phyloP scores from a whole-genome alignment of 2,113 vertebrate genomes.

The Triplophysa rosa region DNA sequence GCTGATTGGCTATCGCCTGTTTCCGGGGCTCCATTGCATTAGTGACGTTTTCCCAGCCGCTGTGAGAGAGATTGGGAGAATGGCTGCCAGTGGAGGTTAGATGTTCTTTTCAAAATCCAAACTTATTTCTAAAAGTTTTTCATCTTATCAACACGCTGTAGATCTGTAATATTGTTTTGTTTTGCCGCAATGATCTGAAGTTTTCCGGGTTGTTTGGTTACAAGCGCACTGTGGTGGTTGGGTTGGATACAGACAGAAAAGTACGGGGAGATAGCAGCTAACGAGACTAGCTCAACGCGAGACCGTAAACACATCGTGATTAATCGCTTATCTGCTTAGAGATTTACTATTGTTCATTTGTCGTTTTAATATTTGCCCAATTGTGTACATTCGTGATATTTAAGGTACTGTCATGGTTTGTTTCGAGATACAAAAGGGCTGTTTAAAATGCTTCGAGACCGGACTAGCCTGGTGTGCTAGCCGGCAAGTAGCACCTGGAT shows the following conservation, averaged over 20 bases:
- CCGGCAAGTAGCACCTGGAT: slow-evolving; percentile 34
- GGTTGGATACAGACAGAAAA: slow-evolving; percentile 29
- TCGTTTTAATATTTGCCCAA: not conserved
- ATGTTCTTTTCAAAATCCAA: slow-evolving; percentile 58
- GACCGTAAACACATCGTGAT: slow-evolving; percentile 8
- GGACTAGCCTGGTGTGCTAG: slow-evolving; percentile 28
- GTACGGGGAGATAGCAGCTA: slow-evolving; percentile 23
- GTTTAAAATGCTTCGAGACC: not conserved
- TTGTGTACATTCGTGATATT: not conserved
- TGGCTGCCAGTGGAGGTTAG: slow-evolving; percentile 98
- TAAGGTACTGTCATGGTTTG: slow-evolving; percentile 1
- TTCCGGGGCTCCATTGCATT: slow-evolving; percentile 73
- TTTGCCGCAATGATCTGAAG: not conserved
- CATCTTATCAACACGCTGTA: not conserved
- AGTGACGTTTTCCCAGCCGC: slow-evolving; percentile 72
- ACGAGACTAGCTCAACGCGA: slow-evolving; percentile 24
- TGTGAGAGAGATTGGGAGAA: slow-evolving; percentile 82
- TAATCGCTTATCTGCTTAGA: not conserved
- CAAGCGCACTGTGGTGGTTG: not conserved
- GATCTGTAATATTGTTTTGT: not conserved
- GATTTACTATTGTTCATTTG: not conserved
- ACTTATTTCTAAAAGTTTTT: slow-evolving; percentile 55
- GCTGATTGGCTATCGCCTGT: slow-evolving; percentile 71
- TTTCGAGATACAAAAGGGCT: not conserved
- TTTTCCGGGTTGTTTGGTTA: not conserved